Conservation (phyloP, 2,113 vertebrate species). For the Trematomus loennbergii region DNA sequence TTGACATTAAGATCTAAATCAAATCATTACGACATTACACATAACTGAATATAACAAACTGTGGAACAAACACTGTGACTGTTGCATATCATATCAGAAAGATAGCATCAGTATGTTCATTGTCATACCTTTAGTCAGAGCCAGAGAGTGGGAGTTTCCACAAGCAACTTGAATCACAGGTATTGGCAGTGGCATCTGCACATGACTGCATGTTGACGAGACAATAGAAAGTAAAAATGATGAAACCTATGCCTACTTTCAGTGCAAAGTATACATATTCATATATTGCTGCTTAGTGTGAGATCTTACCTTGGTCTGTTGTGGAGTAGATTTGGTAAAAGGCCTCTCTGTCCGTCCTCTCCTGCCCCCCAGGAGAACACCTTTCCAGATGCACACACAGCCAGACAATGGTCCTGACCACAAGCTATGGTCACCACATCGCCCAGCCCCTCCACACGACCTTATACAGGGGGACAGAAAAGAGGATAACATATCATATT, state of each 20-base stretch:
- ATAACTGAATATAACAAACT: background rate
- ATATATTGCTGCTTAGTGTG: background rate
- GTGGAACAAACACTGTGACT: background rate
- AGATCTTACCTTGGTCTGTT: conserved; percentile 86
- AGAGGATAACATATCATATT: background rate
- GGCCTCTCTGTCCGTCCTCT: conserved; percentile 91
- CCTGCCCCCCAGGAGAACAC: conserved; percentile 94
- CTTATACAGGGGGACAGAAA: conserved; percentile 22
- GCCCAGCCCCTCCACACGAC: conserved; percentile 57
- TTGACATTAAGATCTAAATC: background rate
- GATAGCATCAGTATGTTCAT: background rate
- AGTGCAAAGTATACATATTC: background rate
- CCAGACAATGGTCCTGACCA: conserved; percentile 93
- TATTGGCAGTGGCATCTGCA: conserved; percentile 85
- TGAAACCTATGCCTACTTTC: background rate
- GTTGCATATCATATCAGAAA: background rate
- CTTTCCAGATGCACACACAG: conserved; percentile 89
- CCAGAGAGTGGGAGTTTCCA: conserved; percentile 92
- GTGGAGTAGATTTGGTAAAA: conserved; percentile 71
- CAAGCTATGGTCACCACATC: conserved; percentile 87
- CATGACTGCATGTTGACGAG: conserved; percentile 80
- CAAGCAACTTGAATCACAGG: conserved; percentile 92
- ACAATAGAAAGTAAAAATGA: background rate
- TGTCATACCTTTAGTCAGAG: conserved; percentile 90
- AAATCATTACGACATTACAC: background rate